Evolutionary conservation across 2,888 invertebrate genomes (phyloP).

Genomic region (Clistopyga incitator): DNA sequence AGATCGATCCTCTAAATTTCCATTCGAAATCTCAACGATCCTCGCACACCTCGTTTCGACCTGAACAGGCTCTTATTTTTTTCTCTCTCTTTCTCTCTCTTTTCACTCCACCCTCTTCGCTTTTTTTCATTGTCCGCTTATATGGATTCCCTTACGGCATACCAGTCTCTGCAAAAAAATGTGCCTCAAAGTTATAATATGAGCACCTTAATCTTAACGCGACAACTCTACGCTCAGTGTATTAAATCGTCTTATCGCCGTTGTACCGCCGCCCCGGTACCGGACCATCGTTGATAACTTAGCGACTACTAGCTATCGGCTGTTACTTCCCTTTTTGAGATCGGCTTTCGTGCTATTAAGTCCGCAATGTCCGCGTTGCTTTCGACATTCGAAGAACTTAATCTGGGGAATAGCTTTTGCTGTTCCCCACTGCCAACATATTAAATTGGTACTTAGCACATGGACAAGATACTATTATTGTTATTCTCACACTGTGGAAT

Average conservation of each 20-base stretch:
- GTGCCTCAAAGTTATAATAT: slow-evolving; percentile 29
- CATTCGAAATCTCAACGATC: slow-evolving; percentile 56
- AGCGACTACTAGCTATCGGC: slow-evolving; percentile 2
- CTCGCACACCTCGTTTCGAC: slow-evolving; percentile 29
- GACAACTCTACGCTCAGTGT: slow-evolving; percentile 14
- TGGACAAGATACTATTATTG: background rate
- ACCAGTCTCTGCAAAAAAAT: slow-evolving; percentile 1
- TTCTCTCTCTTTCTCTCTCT: slow-evolving; percentile 13
- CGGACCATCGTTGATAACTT: slow-evolving; percentile 39
- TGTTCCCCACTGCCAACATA: background rate
- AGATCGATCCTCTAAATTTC: slow-evolving; percentile 59
- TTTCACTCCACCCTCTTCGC: slow-evolving; percentile 17
- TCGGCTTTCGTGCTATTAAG: slow-evolving; percentile 62
- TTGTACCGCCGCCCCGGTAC: background rate
- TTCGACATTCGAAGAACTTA: slow-evolving; percentile 28
- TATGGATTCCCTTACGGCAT: slow-evolving; percentile 29
- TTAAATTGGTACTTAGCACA: background rate
- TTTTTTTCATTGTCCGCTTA: slow-evolving; percentile 16
- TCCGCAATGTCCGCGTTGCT: slow-evolving; percentile 26
- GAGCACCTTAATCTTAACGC: slow-evolving; percentile 56
- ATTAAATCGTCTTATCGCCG: slow-evolving; percentile 61
- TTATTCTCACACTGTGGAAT: background rate
- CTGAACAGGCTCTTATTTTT: background rate
- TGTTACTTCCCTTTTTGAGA: slow-evolving; percentile 30
- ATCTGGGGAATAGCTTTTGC: slow-evolving; percentile 15